Evolutionary conservation across 2,888 invertebrate species (phyloP).

Genomic region (Caenorhabditis sp.): DNA sequence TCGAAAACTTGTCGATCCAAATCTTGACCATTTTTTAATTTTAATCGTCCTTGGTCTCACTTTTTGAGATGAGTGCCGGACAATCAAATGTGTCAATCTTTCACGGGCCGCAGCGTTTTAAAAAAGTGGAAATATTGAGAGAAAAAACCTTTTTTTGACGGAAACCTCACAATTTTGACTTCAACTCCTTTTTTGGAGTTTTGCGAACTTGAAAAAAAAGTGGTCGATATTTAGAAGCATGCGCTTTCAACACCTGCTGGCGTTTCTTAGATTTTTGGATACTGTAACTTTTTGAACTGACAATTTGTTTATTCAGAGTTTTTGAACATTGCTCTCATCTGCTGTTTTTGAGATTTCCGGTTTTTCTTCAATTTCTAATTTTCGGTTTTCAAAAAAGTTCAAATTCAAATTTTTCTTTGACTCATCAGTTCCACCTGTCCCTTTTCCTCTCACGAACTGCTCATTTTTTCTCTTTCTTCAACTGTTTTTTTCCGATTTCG

Average conservation of each 20-base stretch:
- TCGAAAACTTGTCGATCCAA: too few relatives aligned
- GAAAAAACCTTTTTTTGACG: slow-evolving; percentile 6
- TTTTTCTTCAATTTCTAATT: background rate
- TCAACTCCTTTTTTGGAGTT: background rate
- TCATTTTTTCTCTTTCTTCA: background rate
- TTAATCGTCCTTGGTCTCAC: slow-evolving; percentile 31
- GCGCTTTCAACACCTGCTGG: too few relatives aligned
- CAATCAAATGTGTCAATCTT: slow-evolving; percentile 40
- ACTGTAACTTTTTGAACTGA: too few relatives aligned
- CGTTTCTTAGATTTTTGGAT: too few relatives aligned
- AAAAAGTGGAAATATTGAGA: slow-evolving; percentile 22
- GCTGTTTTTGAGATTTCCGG: too few relatives aligned
- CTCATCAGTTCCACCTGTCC: slow-evolving; percentile 1
- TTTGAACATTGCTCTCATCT: too few relatives aligned
- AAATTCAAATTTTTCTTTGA: background rate
- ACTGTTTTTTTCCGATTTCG: background rate
- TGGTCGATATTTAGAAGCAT: too few relatives aligned
- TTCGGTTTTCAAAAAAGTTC: background rate
- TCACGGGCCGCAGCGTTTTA: slow-evolving; percentile 10
- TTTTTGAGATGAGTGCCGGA: slow-evolving; percentile 12
- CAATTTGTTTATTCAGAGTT: too few relatives aligned
- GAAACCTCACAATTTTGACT: background rate
- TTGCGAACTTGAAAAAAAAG: too few relatives aligned
- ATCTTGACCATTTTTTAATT: background rate
- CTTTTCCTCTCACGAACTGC: background rate